Evolutionary conservation across 2,797 vertebrate genomes (phyloP).

Genomic region (Phrynocephalus forsythii): DNA sequence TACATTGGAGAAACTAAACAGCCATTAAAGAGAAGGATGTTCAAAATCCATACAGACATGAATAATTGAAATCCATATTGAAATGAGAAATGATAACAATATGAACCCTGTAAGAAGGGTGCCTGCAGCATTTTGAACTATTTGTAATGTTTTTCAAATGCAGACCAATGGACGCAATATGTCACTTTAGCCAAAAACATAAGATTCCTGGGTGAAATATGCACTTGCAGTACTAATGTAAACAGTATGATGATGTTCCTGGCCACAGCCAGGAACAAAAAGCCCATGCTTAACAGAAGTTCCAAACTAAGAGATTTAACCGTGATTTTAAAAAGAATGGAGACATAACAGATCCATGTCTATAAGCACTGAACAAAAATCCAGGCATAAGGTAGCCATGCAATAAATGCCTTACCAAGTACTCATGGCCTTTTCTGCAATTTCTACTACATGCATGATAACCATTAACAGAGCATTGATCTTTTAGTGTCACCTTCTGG

Average conservation of each 20-base stretch:
- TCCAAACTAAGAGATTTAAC: not conserved
- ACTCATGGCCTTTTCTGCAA: not conserved
- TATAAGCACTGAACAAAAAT: not conserved
- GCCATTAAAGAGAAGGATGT: too few relatives aligned
- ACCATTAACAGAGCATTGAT: too few relatives aligned
- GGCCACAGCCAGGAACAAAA: not conserved
- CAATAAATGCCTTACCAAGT: too few relatives aligned
- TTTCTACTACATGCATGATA: too few relatives aligned
- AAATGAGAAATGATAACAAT: too few relatives aligned
- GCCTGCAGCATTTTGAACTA: not conserved
- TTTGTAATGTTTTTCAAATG: not conserved
- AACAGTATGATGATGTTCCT: not conserved
- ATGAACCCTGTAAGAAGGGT: not conserved
- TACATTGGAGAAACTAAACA: too few relatives aligned
- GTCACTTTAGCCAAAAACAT: not conserved
- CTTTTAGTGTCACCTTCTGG: too few relatives aligned
- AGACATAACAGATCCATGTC: not conserved
- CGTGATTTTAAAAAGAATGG: not conserved
- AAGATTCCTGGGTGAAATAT: not conserved
- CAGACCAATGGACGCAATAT: not conserved
- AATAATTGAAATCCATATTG: too few relatives aligned
- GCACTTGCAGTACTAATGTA: not conserved
- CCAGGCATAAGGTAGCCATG: not conserved
- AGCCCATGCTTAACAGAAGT: not conserved
- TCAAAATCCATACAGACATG: too few relatives aligned